Evolutionary conservation across 2,888 invertebrate genomes (phyloP).

Genomic region (Sarcophaga carnaria): DNA sequence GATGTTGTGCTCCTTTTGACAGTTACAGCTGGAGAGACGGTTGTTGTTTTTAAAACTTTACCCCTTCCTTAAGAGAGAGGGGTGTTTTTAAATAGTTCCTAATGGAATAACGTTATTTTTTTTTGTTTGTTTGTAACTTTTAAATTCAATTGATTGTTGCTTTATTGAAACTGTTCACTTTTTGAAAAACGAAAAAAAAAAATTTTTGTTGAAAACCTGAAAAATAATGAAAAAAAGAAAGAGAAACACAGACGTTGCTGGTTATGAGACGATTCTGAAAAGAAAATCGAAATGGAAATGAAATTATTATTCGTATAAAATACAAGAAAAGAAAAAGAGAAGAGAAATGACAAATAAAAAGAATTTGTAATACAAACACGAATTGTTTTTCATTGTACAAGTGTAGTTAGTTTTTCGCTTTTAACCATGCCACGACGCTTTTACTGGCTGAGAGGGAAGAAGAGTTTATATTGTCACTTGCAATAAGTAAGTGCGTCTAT

Average conservation of each 20-base stretch:
- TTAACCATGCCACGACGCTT: background rate
- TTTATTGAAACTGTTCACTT: slow-evolving; percentile 1
- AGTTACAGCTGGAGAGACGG: background rate
- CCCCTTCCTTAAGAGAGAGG: slow-evolving; percentile 48
- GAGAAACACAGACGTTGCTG: slow-evolving; percentile 19
- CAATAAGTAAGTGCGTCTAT: too few species aligned
- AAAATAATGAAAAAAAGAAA: slow-evolving; percentile 23
- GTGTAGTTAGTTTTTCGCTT: background rate
- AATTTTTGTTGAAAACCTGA: slow-evolving; percentile 66
- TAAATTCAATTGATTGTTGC: background rate
- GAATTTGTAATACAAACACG: background rate
- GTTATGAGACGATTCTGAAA: slow-evolving; percentile 54
- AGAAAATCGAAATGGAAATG: slow-evolving; percentile 62
- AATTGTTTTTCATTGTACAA: too few species aligned
- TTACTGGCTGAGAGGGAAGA: background rate
- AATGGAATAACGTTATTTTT: slow-evolving; percentile 55
- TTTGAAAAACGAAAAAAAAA: slow-evolving; percentile 13
- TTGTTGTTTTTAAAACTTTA: slow-evolving; percentile 8
- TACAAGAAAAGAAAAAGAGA: background rate
- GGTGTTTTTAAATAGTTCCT: slow-evolving; percentile 18
- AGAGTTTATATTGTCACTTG: background rate
- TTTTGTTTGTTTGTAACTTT: slow-evolving; percentile 29
- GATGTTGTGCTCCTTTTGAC: slow-evolving; percentile 49
- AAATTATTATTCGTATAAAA: slow-evolving; percentile 8
- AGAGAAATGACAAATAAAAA: background rate